Percentiles rank a stretch among this genome's conserved stretches.
Conservation (phyloP, 2,888 invertebrate species). For the Chesias legatella region DNA sequence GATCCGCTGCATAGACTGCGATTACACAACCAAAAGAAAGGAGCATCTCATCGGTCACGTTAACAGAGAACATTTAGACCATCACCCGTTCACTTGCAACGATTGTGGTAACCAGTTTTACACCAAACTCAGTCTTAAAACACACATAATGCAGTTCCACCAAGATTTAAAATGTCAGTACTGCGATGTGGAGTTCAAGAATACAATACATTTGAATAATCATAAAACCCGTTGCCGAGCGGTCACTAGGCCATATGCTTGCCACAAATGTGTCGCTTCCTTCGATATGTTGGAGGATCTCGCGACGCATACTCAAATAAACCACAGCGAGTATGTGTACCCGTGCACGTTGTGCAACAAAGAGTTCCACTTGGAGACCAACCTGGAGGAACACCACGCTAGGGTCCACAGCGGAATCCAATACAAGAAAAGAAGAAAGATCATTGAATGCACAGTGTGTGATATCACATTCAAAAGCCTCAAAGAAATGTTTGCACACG, state of each 20-base stretch:
- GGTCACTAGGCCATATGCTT: conserved; percentile 32
- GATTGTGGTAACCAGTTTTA: conserved; percentile 52
- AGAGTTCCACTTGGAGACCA: conserved; percentile 36
- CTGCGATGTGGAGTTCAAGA: conserved; percentile 46
- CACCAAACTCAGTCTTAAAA: conserved; percentile 45
- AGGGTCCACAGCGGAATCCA: conserved; percentile 48
- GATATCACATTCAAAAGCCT: conserved; percentile 41
- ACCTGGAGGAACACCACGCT: conserved; percentile 44
- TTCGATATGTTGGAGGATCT: conserved; percentile 40
- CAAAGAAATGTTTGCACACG: conserved; percentile 44
- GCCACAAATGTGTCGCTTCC: conserved; percentile 43
- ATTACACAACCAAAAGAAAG: conserved; percentile 47
- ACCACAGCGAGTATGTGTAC: conserved; percentile 38
- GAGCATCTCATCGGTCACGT: conserved; percentile 48
- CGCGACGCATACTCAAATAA: conserved; percentile 35
- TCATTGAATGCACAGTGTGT: conserved; percentile 50
- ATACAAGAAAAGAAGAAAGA: conserved; percentile 44
- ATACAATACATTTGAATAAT: conserved; percentile 29
- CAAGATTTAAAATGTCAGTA: conserved; percentile 43
- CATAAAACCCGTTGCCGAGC: conserved; percentile 41
- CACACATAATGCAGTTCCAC: conserved; percentile 48
- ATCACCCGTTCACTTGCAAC: conserved; percentile 51
- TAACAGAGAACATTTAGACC: conserved; percentile 52
- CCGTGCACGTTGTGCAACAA: conserved; percentile 46
- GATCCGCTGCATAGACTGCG: conserved; percentile 49